Base-by-base conservation (phyloP, 1,140 invertebrate genomes). In the Drosophila subpulchrella region DNA sequence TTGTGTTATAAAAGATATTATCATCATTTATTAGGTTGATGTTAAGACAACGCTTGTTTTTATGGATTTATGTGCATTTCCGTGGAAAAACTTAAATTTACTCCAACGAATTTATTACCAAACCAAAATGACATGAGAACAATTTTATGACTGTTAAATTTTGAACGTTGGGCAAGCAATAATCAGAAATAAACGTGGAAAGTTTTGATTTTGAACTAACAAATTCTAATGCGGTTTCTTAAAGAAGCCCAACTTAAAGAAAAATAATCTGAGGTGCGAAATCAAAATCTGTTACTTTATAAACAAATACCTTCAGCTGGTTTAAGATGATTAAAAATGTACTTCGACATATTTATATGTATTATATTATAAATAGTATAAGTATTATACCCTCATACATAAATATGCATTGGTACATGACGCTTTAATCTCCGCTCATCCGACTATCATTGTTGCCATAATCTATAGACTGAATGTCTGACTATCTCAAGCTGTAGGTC, bases 391-490 rank as follows among this genome's bases (percentile, higher is more conserved):
- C 8, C 2, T 46, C 17, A n/a, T 34, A 41, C 11, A 46, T 12
- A 6, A 34, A 54, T 36, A 38, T 53, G 17, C 15, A 39, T 20
- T 20, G 20, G 20, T 30, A 12, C 15, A 75, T 75, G 47, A 75
- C 41, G 54, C 36, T 46, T 30, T 20, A 57, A 66, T 66, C 59
- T 75, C 10, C 39, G 41, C 27, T 44, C 30, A 20, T 42, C 39
- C 53, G 51, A 57, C 34, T 34, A 59, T 20, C 20, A 20, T 20
- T 20, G 20, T 20, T 20, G 32, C 42, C 34, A 10, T 27, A 58
- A 67, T 66, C 73, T 75, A 71, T 36, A 75, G 72, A 75, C 73
- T 42, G 47, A 24, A 41, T 75, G 47, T 75, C 72, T 75, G 48
- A 47, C 71, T 57, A 71, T 71, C 51, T 70, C 30, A 13, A 34